These are phyloP conservation scores for Plutomurus gul DNA, from an alignment of 1,140 invertebrate genomes.

Conservation along the genomic window DNA sequence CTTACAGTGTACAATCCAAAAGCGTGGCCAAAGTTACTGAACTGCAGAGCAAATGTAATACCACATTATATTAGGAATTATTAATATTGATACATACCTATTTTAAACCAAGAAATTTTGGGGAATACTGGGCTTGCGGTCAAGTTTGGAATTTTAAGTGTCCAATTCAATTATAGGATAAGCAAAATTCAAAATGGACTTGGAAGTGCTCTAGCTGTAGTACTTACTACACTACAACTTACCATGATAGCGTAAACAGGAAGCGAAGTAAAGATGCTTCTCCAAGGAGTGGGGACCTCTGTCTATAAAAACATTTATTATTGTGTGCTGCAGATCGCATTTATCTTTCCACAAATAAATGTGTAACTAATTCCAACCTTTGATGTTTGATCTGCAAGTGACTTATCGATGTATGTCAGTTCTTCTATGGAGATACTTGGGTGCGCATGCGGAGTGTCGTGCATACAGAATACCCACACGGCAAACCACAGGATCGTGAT, in stretches of 20 bases:
- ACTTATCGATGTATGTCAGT: conserved; percentile 60
- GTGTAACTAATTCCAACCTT: conserved; percentile 1
- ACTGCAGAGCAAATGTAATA: too few relatives aligned
- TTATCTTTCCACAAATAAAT: neutral
- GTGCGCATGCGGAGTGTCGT: conserved; percentile 75
- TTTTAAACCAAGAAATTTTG: too few relatives aligned
- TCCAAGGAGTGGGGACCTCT: conserved; percentile 71
- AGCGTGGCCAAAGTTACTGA: conserved; percentile 63
- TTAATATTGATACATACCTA: too few relatives aligned
- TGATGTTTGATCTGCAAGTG: conserved; percentile 34
- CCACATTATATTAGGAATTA: too few relatives aligned
- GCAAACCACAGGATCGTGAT: conserved; percentile 61
- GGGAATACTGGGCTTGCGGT: too few relatives aligned
- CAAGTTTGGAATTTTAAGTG: too few relatives aligned
- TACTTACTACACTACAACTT: too few relatives aligned
- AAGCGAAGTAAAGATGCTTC: conserved; percentile 71
- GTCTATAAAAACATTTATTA: neutral
- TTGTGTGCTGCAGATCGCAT: neutral
- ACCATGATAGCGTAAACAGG: conserved; percentile 84
- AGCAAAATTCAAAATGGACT: too few relatives aligned
- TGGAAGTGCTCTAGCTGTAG: too few relatives aligned
- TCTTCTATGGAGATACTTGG: conserved; percentile 65
- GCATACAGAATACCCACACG: conserved; percentile 68
- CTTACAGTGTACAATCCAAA: neutral
- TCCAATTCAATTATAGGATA: too few relatives aligned